Percentiles rank a stretch among this genome's conserved stretches.
Conservation (phyloP, 2,113 vertebrate genomes). For the Rhinogobius similis region DNA sequence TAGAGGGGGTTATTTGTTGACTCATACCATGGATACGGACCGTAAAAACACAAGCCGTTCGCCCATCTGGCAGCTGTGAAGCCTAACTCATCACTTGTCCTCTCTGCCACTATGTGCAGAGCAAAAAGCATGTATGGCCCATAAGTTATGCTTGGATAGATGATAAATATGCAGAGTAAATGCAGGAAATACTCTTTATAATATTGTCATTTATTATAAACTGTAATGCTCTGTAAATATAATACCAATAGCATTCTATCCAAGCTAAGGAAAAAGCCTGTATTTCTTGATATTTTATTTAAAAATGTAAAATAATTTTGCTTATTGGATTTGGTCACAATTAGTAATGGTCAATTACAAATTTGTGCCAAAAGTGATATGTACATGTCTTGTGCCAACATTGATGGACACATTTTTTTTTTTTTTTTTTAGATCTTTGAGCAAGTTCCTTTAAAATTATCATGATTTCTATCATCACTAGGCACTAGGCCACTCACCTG, state of each 20-base stretch:
- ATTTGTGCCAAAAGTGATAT: neutral
- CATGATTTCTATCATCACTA: no score
- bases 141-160: conserved; percentile 43
- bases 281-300: neutral
- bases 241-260: no score
- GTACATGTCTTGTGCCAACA: neutral
- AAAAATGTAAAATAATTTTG: neutral
- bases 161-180: neutral
- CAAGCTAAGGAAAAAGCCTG: neutral
- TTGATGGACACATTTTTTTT: neutral
- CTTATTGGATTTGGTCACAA: neutral
- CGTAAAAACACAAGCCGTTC: conserved; percentile 54
- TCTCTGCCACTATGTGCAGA: conserved; percentile 35
- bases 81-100: conserved; percentile 52
- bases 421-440: no score
- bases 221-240: no score
- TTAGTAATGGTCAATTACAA: neutral
- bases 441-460: no score
- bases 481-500: conserved; percentile 81
- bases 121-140: conserved; percentile 46
- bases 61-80: conserved; percentile 49
- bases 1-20: conserved; percentile 20
- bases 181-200: neutral
- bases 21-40: conserved; percentile 43
- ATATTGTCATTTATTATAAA: no score